Percentiles rank a stretch among this genome's conserved stretches.
phyloP scores from a whole-genome alignment of 2,113 vertebrate genomes.

The Holacanthus passer region DNA sequence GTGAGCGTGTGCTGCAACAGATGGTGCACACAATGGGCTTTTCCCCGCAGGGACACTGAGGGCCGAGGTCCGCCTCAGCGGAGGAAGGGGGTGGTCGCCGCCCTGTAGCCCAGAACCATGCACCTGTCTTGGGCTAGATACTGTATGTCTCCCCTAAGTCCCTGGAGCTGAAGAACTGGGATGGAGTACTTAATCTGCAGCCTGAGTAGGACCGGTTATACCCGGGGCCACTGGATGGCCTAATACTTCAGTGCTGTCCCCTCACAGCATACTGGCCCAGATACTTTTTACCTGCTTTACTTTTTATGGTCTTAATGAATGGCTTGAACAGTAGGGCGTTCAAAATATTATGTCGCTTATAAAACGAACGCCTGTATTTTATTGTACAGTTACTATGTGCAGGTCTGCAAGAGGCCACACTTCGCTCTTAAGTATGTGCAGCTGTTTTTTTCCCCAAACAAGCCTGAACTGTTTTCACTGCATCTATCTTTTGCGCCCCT shows the following conservation, averaged over 20 bases:
- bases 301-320: constrained; percentile 35
- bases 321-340: not conserved
- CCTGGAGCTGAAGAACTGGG: constrained; percentile 58
- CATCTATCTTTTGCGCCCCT: constrained; percentile 18
- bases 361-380: not conserved
- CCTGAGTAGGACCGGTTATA: constrained; percentile 64
- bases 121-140: constrained; percentile 70
- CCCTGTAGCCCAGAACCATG: constrained; percentile 66
- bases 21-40: constrained; percentile 74
- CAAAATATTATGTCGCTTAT: not conserved
- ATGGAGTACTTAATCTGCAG: constrained; percentile 71
- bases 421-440: not conserved
- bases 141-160: constrained; percentile 52
- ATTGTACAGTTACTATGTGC: not conserved
- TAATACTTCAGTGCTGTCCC: constrained; percentile 64
- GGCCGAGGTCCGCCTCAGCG: constrained; percentile 35
- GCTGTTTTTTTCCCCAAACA: not conserved
- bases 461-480: constrained; percentile 2
- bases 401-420: not conserved
- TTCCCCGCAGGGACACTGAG: constrained; percentile 58
- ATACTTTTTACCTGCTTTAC: constrained; percentile 58
- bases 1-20: constrained; percentile 67
- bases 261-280: constrained; percentile 65
- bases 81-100: constrained; percentile 57
- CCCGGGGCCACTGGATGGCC: constrained; percentile 69